Base-by-base conservation (phyloP, 92 coral and sea anemone genomes). In the Bergia puertoricense region DNA sequence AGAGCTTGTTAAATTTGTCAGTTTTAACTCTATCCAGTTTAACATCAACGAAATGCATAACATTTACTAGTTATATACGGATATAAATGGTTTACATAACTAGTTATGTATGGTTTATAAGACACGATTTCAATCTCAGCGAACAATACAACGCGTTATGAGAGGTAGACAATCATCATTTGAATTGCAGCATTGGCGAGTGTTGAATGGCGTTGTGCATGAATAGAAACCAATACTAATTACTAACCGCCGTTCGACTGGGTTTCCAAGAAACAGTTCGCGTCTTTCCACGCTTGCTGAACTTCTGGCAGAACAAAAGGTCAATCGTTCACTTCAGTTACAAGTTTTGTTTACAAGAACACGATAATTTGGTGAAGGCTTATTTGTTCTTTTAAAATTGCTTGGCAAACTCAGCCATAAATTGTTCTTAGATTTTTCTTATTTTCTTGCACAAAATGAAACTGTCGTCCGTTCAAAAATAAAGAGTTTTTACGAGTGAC, bases 191-290 rank as follows among this genome's bases (percentile, higher is more conserved):
- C 76, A 39, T 74, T 6, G 51, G 59, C 15, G 46, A 38, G 15
- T 9, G 37, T 62, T 54, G 22, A 6, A 81, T 81, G 76, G 77
- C 86, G 86, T 67, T 30, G 76, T 82, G 86, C 86, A 82, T 82
- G 7, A 30, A 42, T 42, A 82, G 66, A 50, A 42, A 66, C 57
- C 76, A 82, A 66, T 13, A 40, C 43, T 67, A 82, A 40, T 66
- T 67, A 82, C 86, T 82, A 82, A 82, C 86, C 86, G 40, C 86
- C 38, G 77, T 82, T 82, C 59, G 74, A 69, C 57, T 67, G 75
- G 86, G 72, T 82, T 82, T 82, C 86, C 86, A 82, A 65, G 86
- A 82, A 82, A 82, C 38, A 50, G 50, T 82, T 66, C 86, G 76
- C 50, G 76, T 22, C 48, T 82, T 82, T 82, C 86, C 86, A 66